Conservation (phyloP, 2,888 invertebrate genomes). For the Linhomoeus sp. region DNA sequence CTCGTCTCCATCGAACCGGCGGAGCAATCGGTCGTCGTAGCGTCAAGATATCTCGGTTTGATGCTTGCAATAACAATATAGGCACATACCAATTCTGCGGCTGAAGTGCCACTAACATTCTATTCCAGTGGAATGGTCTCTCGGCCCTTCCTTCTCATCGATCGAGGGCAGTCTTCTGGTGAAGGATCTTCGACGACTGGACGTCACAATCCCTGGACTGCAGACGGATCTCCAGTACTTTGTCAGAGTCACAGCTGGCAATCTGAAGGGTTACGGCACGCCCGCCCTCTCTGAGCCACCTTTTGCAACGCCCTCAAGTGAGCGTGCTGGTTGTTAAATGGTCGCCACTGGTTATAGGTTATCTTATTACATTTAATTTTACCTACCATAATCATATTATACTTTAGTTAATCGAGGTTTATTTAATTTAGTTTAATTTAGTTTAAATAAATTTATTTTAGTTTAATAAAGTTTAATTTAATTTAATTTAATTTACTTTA, state of each 20-base stretch:
- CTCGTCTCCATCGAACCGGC: conserved; percentile 3
- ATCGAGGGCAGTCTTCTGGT: conserved; percentile 60
- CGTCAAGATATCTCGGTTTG: conserved; percentile 16
- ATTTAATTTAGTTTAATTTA: no score
- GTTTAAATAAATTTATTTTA: no score
- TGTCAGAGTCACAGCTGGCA: conserved; percentile 75
- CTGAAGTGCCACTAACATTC: no score
- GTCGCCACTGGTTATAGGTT: no score
- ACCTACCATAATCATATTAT: no score
- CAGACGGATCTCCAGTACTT: conserved; percentile 67
- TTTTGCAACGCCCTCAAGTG: conserved; percentile 71
- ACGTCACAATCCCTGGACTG: conserved; percentile 47
- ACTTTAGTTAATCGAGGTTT: no score
- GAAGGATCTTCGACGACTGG: conserved; percentile 42
- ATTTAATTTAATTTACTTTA: no score
- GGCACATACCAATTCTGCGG: no score
- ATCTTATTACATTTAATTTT: no score
- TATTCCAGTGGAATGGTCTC: conserved; percentile 75
- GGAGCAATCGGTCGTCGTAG: conserved; percentile 3
- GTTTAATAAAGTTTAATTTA: no score
- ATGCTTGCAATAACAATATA: no score
- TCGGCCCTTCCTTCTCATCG: conserved; percentile 57
- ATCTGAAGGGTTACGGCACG: conserved; percentile 69
- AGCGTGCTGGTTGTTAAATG: conserved; percentile 32
- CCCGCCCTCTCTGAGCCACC: conserved; percentile 54